Conservation (phyloP, 2,797 vertebrate species). For the Anguilla megastoma region DNA sequence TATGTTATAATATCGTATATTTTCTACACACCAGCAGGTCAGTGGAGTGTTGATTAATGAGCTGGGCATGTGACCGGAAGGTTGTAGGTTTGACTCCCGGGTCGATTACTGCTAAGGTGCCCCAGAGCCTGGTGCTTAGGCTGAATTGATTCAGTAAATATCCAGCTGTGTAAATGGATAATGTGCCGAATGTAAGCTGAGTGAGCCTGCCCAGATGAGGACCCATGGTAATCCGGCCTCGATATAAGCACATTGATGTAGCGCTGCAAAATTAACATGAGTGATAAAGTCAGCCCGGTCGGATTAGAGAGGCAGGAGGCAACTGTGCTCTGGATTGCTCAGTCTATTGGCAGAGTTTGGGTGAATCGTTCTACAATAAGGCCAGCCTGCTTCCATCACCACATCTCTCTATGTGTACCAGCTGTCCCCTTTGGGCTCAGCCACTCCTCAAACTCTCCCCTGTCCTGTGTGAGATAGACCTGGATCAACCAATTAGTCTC, state of each 20-base stretch:
- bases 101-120: background rate
- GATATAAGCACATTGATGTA: constrained; percentile 47
- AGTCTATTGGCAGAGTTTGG: constrained; percentile 62
- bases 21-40: constrained; percentile 37
- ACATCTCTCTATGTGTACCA: constrained; percentile 61
- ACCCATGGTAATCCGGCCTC: constrained; percentile 58
- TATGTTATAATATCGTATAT: constrained; percentile 25
- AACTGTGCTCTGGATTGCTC: constrained; percentile 63
- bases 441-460: constrained; percentile 33
- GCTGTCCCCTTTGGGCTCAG: constrained; percentile 49
- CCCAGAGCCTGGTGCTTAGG: background rate
- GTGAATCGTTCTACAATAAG: constrained; percentile 76
- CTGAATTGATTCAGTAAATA: background rate
- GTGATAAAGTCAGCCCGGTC: constrained; percentile 47
- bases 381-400: constrained; percentile 60
- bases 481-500: background rate
- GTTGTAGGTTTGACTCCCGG: background rate
- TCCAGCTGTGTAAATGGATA: background rate
- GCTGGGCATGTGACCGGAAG: background rate
- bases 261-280: constrained; percentile 63
- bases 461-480: background rate
- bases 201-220: background rate
- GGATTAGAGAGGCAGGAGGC: constrained; percentile 53
- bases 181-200: background rate
- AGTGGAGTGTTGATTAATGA: background rate